These are phyloP conservation scores for Eueremaeus valkanovi DNA, from an alignment of 2,888 invertebrate species.

Conservation along the genomic window DNA sequence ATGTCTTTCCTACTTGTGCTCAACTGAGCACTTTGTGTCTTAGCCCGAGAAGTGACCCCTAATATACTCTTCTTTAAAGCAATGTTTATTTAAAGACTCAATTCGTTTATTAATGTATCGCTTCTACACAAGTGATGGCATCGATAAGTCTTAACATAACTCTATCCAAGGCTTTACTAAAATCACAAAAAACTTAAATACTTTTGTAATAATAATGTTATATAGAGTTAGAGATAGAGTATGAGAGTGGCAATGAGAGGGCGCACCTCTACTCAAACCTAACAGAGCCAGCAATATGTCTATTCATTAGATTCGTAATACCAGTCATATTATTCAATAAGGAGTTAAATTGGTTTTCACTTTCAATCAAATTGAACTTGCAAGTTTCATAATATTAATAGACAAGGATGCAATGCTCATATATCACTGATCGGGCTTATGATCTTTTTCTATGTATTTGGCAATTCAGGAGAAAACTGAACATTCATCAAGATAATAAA, in stretches of 20 bases:
- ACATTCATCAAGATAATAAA: no score
- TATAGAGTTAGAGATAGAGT: background rate
- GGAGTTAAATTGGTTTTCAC: no score
- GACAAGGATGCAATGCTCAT: no score
- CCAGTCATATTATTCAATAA: no score
- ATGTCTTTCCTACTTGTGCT: no score
- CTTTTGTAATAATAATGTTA: no score
- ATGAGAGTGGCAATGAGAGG: constrained; percentile 23
- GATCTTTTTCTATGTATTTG: no score
- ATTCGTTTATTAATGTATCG: constrained; percentile 5
- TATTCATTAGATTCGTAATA: no score
- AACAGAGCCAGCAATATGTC: background rate
- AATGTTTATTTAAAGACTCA: constrained; percentile 28
- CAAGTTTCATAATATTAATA: no score
- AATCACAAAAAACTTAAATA: background rate
- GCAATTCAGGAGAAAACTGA: no score
- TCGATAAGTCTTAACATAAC: constrained; percentile 1
- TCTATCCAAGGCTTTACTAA: background rate
- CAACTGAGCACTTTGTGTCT: background rate
- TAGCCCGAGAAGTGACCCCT: background rate
- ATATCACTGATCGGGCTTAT: no score
- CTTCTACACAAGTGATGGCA: background rate
- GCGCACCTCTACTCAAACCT: constrained; percentile 4
- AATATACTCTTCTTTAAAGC: constrained; percentile 14
- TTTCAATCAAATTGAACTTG: no score